phyloP scores from a whole-genome alignment of 2,888 invertebrate species.

The Geophilus truncorum region DNA sequence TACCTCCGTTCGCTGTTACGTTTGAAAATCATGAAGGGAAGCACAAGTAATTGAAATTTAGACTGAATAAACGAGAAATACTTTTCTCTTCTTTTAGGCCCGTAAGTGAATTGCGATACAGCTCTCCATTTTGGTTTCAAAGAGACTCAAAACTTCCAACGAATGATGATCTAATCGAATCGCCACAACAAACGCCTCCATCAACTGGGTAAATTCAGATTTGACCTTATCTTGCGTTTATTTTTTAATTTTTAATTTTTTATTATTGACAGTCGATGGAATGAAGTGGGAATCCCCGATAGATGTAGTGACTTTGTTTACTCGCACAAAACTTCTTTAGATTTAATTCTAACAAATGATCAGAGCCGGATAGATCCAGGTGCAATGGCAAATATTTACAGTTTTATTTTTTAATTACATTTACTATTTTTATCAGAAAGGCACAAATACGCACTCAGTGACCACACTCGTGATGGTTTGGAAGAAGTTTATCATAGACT shows the following conservation, averaged over 20 bases:
- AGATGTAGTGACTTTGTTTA: not conserved
- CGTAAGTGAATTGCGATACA: not conserved
- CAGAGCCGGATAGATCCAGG: not conserved
- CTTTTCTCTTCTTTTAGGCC: not conserved
- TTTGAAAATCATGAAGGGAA: not conserved
- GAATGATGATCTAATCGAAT: not conserved
- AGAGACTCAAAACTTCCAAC: not conserved
- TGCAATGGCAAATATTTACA: too few relatives aligned
- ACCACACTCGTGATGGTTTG: not conserved
- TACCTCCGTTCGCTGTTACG: not conserved
- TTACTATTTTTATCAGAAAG: too few relatives aligned
- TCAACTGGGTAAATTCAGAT: not conserved
- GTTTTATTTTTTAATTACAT: too few relatives aligned
- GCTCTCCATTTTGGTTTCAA: not conserved
- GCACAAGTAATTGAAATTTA: not conserved
- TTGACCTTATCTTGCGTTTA: not conserved
- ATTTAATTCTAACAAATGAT: not conserved
- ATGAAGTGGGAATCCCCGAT: not conserved
- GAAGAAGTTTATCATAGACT: conserved; percentile 2
- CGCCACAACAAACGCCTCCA: not conserved
- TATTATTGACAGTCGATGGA: not conserved
- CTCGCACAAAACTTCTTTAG: not conserved
- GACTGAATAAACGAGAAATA: not conserved
- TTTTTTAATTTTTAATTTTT: not conserved
- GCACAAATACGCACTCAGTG: not conserved